phyloP scores from a whole-genome alignment of 2,797 vertebrate genomes.

The Coccyzus lansbergi region DNA sequence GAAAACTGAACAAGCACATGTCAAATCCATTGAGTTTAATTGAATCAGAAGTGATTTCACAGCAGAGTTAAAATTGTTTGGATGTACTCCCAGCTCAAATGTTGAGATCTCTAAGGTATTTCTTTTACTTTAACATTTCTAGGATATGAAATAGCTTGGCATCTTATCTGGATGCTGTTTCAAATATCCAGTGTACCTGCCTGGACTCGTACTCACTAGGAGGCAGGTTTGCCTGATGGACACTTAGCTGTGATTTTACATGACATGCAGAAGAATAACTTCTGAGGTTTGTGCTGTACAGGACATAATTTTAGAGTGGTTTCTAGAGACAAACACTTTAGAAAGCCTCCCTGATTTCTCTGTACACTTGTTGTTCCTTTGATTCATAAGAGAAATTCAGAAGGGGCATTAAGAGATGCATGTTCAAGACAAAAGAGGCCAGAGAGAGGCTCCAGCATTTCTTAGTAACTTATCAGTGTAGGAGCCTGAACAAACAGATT shows the following conservation, averaged over 20 bases:
- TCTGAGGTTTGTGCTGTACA: not conserved
- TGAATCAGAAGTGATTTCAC: not conserved
- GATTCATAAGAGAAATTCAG: not conserved
- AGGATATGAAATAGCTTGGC: not conserved
- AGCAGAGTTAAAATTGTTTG: not conserved
- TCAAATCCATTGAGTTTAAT: not conserved
- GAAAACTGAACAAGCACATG: not conserved
- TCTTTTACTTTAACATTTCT: not conserved
- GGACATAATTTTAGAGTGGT: not conserved
- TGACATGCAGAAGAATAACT: not conserved
- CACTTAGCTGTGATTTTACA: not conserved
- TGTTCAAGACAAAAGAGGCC: not conserved
- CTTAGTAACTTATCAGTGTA: not conserved
- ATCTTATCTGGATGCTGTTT: not conserved
- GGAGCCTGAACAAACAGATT: constrained; percentile 35
- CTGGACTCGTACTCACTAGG: not conserved
- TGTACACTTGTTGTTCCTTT: not conserved
- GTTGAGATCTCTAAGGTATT: not conserved
- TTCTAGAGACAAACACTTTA: not conserved
- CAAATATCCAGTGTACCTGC: not conserved
- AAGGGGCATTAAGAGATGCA: not conserved
- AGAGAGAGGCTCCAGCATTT: not conserved
- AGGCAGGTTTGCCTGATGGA: not conserved
- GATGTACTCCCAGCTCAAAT: not conserved
- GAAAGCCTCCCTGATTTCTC: not conserved